phyloP scores from a whole-genome alignment of 2,888 invertebrate genomes.

The Ceramica pisi region DNA sequence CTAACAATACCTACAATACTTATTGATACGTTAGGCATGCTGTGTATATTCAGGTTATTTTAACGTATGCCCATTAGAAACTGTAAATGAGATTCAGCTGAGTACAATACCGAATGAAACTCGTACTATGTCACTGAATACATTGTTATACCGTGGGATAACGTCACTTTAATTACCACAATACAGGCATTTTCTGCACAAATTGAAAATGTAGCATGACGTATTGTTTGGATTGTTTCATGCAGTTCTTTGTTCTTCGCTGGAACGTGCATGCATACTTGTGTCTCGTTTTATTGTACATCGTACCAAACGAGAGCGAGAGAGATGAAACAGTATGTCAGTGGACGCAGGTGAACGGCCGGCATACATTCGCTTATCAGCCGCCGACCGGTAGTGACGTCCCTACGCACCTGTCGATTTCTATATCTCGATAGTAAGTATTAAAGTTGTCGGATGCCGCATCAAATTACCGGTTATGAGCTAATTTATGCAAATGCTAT shows the following conservation, averaged over 20 bases:
- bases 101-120: slow-evolving; percentile 66
- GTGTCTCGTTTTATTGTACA: slow-evolving; percentile 68
- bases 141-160: slow-evolving; percentile 70
- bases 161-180: slow-evolving; percentile 76
- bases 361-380: slow-evolving; percentile 89
- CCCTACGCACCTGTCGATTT: slow-evolving; percentile 83
- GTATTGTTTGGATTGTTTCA: slow-evolving; percentile 77
- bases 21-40: slow-evolving; percentile 43
- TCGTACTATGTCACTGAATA: slow-evolving; percentile 62
- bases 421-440: slow-evolving; percentile 65
- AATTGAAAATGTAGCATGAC: slow-evolving; percentile 80
- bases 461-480: slow-evolving; percentile 62
- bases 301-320: slow-evolving; percentile 69
- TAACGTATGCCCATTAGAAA: slow-evolving; percentile 55
- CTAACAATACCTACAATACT: slow-evolving; percentile 50
- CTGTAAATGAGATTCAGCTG: slow-evolving; percentile 53
- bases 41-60: slow-evolving; percentile 55
- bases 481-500: slow-evolving; percentile 50
- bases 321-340: slow-evolving; percentile 82
- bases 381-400: slow-evolving; percentile 84
- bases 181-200: slow-evolving; percentile 78
- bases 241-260: slow-evolving; percentile 73
- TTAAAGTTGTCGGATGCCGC: slow-evolving; percentile 49
- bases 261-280: slow-evolving; percentile 55
- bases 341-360: slow-evolving; percentile 89